These are phyloP conservation scores for Microtus agrestis DNA, from an alignment of 2,797 vertebrate species.

Conservation along the genomic window DNA sequence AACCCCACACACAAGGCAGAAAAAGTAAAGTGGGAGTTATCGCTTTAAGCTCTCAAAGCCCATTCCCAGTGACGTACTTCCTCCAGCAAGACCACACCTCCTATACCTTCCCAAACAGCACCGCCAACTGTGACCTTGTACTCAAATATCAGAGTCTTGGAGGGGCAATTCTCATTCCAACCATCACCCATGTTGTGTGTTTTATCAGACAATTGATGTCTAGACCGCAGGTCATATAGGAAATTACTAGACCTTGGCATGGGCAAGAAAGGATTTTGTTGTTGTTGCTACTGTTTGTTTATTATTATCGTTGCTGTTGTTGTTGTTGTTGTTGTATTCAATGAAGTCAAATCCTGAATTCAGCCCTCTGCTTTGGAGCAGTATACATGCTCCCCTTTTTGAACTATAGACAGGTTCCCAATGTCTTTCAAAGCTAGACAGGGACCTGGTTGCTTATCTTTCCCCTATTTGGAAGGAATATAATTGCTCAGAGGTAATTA, in stretches of 20 bases:
- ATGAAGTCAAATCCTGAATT: background rate
- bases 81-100: background rate
- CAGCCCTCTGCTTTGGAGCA: background rate
- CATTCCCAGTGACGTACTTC: background rate
- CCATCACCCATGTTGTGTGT: background rate
- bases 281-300: background rate
- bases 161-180: background rate
- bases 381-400: background rate
- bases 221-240: background rate
- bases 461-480: constrained; percentile 41
- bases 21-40: background rate
- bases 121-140: background rate
- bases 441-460: constrained; percentile 50
- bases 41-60: background rate
- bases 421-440: constrained; percentile 56
- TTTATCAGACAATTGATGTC: constrained; percentile 40
- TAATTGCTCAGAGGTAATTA: constrained; percentile 76
- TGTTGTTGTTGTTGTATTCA: background rate
- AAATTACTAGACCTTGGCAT: background rate
- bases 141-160: background rate
- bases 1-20: background rate
- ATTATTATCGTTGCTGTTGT: background rate
- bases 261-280: background rate
- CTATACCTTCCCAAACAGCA: background rate
- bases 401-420: background rate